phyloP scores from a whole-genome alignment of 2,113 vertebrate species.

The Amblyopsis rosae region DNA sequence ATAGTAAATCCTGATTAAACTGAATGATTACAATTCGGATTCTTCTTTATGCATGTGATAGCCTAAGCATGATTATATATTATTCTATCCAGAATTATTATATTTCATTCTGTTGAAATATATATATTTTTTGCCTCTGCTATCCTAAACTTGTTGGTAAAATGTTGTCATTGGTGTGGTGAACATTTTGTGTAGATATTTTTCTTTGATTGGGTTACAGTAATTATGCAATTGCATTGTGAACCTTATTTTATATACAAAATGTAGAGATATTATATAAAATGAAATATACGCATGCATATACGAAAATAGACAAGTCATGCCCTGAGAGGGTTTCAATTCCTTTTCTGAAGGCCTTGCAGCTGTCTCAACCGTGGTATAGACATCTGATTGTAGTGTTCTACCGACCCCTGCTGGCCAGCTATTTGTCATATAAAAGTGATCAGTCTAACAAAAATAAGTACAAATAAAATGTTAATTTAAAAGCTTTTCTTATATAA shows the following conservation, averaged over 20 bases:
- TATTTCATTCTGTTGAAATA: constrained; percentile 26
- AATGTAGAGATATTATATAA: too few species aligned
- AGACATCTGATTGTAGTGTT: constrained; percentile 40
- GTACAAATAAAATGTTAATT: background rate
- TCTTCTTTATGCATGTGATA: constrained; percentile 37
- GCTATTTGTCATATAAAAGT: background rate
- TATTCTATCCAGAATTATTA: constrained; percentile 32
- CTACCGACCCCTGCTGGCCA: constrained; percentile 71
- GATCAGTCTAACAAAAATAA: background rate
- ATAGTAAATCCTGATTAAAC: constrained; percentile 42
- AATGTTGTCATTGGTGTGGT: background rate
- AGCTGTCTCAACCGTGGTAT: background rate
- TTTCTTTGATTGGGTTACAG: background rate
- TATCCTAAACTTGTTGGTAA: background rate
- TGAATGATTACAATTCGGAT: constrained; percentile 43
- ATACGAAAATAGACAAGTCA: too few species aligned
- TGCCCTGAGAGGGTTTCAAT: too few species aligned
- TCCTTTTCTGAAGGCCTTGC: background rate
- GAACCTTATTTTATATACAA: too few species aligned
- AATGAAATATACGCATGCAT: too few species aligned
- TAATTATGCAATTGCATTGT: too few species aligned
- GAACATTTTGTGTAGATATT: background rate
- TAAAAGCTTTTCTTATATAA: background rate
- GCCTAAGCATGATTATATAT: background rate
- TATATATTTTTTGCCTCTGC: constrained; percentile 1